Evolutionary conservation across 2,888 invertebrate species (phyloP).

Genomic region (Malthinus flaveolus): DNA sequence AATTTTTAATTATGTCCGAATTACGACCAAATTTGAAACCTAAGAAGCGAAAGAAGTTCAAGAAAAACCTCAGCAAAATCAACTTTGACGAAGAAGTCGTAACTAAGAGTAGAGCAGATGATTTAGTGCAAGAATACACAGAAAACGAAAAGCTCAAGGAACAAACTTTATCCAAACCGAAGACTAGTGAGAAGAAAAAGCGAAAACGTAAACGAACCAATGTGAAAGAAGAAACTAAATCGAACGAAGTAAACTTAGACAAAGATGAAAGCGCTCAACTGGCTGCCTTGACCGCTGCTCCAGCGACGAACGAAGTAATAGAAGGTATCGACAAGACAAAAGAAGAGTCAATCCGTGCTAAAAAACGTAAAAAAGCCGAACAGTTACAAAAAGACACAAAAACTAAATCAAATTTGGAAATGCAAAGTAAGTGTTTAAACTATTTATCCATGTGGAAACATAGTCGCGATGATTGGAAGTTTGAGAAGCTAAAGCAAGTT

Average conservation of each 20-base stretch:
- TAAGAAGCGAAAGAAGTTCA: conserved; percentile 9
- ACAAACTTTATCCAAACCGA: not conserved
- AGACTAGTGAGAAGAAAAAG: not conserved
- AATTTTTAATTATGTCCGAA: conserved; percentile 7
- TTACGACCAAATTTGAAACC: not conserved
- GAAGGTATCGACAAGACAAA: conserved; percentile 58
- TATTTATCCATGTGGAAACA: conserved; percentile 78
- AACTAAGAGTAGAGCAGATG: conserved; percentile 28
- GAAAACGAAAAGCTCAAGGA: not conserved
- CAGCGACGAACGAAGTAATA: conserved; percentile 35
- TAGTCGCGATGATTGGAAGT: conserved; percentile 73
- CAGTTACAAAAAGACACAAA: conserved; percentile 61
- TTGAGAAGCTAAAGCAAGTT: conserved; percentile 77
- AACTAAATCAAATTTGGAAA: conserved; percentile 58
- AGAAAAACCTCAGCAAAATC: conserved; percentile 16
- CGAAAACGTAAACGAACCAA: not conserved
- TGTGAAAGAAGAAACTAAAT: not conserved
- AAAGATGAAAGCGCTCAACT: conserved; percentile 48
- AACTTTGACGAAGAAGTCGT: conserved; percentile 24
- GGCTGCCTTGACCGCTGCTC: no score
- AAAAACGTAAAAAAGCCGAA: conserved; percentile 66
- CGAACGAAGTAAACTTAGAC: conserved; percentile 55
- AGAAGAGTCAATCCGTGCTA: conserved; percentile 63
- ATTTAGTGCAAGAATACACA: not conserved
- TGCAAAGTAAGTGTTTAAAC: conserved; percentile 64